Percentiles rank a stretch among this genome's conserved stretches.
phyloP scores from a whole-genome alignment of 2,888 invertebrate genomes.

The Hemaris fuciformis region DNA sequence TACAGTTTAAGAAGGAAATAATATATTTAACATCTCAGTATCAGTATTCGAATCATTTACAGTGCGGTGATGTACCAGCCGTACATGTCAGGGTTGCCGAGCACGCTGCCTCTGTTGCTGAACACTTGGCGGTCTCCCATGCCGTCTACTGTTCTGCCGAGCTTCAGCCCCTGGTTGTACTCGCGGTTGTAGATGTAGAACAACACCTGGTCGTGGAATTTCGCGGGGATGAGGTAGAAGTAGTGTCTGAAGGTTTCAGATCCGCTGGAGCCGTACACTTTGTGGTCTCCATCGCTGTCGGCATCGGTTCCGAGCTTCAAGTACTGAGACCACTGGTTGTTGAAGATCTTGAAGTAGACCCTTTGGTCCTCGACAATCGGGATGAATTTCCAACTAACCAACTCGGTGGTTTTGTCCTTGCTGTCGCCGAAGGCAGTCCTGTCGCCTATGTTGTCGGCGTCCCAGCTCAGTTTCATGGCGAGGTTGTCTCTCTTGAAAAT shows the following conservation, averaged over 20 bases:
- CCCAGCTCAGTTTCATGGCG: constrained; percentile 18
- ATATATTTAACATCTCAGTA: background rate
- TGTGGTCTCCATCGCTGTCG: constrained; percentile 1
- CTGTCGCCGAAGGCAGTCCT: constrained; percentile 6
- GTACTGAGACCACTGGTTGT: constrained; percentile 12
- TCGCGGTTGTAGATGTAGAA: constrained; percentile 22
- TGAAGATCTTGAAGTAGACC: constrained; percentile 20
- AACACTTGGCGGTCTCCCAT: constrained; percentile 16
- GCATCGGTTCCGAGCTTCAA: background rate
- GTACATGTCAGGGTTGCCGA: constrained; percentile 12
- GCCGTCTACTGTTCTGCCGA: constrained; percentile 11
- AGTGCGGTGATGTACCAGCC: background rate
- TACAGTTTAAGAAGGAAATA: background rate
- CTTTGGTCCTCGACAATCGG: constrained; percentile 21
- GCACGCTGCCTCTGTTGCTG: constrained; percentile 14
- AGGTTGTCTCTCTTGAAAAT: constrained; percentile 16
- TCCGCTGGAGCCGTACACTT: background rate
- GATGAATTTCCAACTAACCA: constrained; percentile 18
- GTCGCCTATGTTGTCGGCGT: constrained; percentile 15
- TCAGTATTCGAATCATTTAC: background rate
- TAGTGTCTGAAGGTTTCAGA: constrained; percentile 10
- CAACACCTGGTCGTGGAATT: background rate
- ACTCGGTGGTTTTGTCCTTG: constrained; percentile 12
- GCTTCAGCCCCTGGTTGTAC: constrained; percentile 18
- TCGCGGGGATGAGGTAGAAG: constrained; percentile 19